A percentile compares a stretch with the other conserved stretches of the same genome.
phyloP scores from a whole-genome alignment of 2,888 invertebrate species.

The Onthophagus sagittarius region DNA sequence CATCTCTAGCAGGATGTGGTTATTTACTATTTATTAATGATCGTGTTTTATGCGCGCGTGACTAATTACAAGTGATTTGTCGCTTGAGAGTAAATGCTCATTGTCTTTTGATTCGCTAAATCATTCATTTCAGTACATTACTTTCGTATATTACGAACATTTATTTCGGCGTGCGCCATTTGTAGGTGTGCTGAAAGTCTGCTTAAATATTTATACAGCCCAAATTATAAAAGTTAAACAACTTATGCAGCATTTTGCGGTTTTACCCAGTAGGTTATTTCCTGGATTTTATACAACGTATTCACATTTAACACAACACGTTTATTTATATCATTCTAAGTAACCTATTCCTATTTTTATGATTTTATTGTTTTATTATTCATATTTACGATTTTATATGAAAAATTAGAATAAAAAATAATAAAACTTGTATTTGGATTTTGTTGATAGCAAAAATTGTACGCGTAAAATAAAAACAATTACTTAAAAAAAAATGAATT shows the following conservation, averaged over 20 bases:
- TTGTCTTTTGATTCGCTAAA: not conserved
- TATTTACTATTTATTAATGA: not conserved
- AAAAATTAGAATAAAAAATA: too few relatives aligned
- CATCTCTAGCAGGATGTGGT: not conserved
- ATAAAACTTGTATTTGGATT: too few relatives aligned
- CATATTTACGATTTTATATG: too few relatives aligned
- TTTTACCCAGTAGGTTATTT: not conserved
- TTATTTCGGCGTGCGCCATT: not conserved
- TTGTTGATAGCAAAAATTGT: too few relatives aligned
- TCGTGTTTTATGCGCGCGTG: not conserved
- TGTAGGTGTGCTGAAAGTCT: not conserved
- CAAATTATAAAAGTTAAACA: constrained; percentile 14
- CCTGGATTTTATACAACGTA: not conserved
- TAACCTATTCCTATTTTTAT: not conserved
- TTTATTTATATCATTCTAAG: not conserved
- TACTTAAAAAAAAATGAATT: too few relatives aligned
- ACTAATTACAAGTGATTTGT: not conserved
- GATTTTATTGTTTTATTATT: not conserved
- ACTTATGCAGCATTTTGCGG: not conserved
- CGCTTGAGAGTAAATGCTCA: not conserved
- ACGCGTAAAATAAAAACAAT: too few relatives aligned
- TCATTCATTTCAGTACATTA: not conserved
- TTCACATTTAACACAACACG: not conserved
- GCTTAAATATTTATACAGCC: constrained; percentile 13
- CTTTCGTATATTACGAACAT: not conserved